Conservation (phyloP, 2,797 vertebrate species). For the Balearica regulorum region DNA sequence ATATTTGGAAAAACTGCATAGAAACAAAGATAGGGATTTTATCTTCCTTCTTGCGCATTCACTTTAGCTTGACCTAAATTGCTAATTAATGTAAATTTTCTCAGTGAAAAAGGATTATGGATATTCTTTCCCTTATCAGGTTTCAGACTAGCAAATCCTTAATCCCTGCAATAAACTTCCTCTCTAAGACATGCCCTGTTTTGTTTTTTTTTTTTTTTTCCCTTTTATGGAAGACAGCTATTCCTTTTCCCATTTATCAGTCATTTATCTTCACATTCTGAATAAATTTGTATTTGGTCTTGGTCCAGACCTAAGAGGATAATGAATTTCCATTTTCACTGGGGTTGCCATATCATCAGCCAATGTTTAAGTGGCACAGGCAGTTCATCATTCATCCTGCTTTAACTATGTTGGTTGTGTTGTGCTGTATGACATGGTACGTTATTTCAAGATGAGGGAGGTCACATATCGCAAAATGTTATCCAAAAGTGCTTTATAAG, state of each 20-base stretch:
- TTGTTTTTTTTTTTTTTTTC: not conserved
- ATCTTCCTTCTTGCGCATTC: not conserved
- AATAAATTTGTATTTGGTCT: constrained; percentile 8
- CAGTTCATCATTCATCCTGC: not conserved
- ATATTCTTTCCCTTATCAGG: constrained; percentile 20
- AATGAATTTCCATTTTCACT: not conserved
- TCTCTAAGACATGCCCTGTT: not conserved
- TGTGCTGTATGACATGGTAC: not conserved
- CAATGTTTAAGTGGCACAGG: not conserved
- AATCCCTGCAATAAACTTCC: constrained; percentile 16
- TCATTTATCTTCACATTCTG: constrained; percentile 28
- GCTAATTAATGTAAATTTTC: constrained; percentile 65
- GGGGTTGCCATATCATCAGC: not conserved
- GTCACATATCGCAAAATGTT: not conserved
- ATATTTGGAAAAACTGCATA: not conserved
- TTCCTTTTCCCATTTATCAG: not conserved
- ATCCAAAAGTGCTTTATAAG: not conserved
- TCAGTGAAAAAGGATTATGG: constrained; percentile 13
- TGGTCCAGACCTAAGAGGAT: not conserved
- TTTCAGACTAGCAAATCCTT: constrained; percentile 45
- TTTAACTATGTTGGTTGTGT: not conserved
- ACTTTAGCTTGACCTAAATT: constrained; percentile 54
- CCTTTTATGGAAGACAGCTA: not conserved
- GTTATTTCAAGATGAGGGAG: not conserved
- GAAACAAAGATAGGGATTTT: not conserved